Base-by-base conservation (phyloP, 2,888 invertebrate species). In the Cotesia congregata region DNA sequence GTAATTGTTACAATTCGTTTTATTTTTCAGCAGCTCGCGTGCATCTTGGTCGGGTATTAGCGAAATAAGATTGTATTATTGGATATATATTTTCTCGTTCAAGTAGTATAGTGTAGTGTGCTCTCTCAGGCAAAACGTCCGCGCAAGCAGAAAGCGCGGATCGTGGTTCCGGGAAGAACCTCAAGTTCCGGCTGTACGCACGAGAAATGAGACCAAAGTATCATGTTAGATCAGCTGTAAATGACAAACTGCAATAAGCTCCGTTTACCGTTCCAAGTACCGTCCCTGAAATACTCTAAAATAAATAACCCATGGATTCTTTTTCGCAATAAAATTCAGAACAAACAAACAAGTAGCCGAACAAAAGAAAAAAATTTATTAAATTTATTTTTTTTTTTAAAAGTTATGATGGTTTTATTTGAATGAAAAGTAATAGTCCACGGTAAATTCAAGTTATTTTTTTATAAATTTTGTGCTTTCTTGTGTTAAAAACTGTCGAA, bases 171-270 rank as follows among this genome's bases (percentile, higher is more conserved):
- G 15, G 62, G 62, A 62, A 62, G 20, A 62, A 17, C 15, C 20
- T 62, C 62, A 62, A 62, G 62, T 62, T 15, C 62, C 20, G 62
- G 20, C 62, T 15, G 20, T 62, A 62, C 62, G 62, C 62, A 62
- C 20, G 62, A 62, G 20, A 62, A 15, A 17, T 62, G 62, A n/a
- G 62, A 50, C 50, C 12, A 50, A 50, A 50, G 50, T 50, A 50
- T 50, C 50, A 50, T 50, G 50, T 50, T 50, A 50, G 50, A 50
- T 50, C 50, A 50, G 50, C 50, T 50, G 50, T 50, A 50, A 50
- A 50, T 50, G 50, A 50, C 50, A 50, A 50, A 50, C 50, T 50
- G 50, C 50, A 50, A 50, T 50, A 50, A 50, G 50, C 50, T 12
- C 7, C 4, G 50, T 50, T 12, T 50, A 50, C 50, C 7, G 50